Evolutionary conservation across 2,797 vertebrate species (phyloP).

Genomic region (Meriones psammophilus): DNA sequence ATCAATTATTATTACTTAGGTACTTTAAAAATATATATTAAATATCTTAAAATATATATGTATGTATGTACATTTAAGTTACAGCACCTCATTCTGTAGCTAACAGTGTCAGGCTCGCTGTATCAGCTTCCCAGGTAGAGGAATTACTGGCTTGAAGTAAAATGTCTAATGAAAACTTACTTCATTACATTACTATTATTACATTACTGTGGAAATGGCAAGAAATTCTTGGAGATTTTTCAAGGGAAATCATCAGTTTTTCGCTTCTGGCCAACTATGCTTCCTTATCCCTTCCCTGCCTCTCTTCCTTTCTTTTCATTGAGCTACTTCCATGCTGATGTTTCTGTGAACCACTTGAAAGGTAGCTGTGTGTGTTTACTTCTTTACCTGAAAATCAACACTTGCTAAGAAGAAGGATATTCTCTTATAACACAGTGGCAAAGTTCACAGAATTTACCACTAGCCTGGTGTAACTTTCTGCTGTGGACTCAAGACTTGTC

Average conservation of each 20-base stretch:
- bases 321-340: background rate
- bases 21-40: background rate
- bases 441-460: background rate
- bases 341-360: slow-evolving; percentile 22
- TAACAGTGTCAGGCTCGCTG: background rate
- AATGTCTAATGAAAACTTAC: slow-evolving; percentile 14
- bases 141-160: background rate
- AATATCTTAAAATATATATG: background rate
- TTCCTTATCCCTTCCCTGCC: background rate
- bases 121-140: background rate
- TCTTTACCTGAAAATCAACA: background rate
- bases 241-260: background rate
- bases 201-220: background rate
- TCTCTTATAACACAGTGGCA: background rate
- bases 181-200: background rate
- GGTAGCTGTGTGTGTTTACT: background rate
- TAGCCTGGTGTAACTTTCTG: background rate
- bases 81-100: background rate
- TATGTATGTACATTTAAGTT: background rate
- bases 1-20: background rate
- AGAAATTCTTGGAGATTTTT: background rate
- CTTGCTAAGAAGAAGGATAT: slow-evolving; percentile 33
- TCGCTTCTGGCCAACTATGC: background rate
- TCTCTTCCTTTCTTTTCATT: background rate
- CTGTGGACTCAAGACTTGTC: slow-evolving; percentile 8